Evolutionary conservation across 2,797 vertebrate species (phyloP), one percentile per base, ranked within the genome.

Genomic region (Oreochromis grahami): DNA sequence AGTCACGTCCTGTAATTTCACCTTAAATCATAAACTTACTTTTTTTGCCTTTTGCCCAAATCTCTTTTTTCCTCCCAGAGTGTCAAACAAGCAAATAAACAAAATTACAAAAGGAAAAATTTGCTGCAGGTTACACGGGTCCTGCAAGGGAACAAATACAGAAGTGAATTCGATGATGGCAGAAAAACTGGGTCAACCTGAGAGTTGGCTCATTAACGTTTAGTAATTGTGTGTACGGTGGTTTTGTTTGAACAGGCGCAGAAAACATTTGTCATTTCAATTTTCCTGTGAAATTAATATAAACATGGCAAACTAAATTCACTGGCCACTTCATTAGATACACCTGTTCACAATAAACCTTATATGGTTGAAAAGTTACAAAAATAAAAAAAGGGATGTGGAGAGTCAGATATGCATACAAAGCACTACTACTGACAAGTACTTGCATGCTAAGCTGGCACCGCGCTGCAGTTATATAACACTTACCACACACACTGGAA

Each of bases 321-420:
- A 24, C 38, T 11, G 65, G 41, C 8, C 41, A 70, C 14, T 72
- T 72, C 6, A 45, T 70, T 70, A 45, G 38, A 41, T 26, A 45
- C 21, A 45, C 5, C 21, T 45, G 14, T 45, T 70, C 13, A 43
- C 2, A 0, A 9, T 68, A 15, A 24, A 68, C 38, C 0, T 15
- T 15, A 4, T 2, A 14, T 24, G 63, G 8, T 38, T 43, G 63
- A 68, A 24, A 68, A 43, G 63, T 43, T 43, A 15, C 0, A 36
- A 0, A 3, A 17, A 55, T 13, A 17, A 1, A 60, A 60, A 65
- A 41, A 41, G 0, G 1, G 63, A 21, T 41, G 2, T 68, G n/a
- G 36, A 41, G n/a, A 41, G 3, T 15, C 36, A 4, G 38, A 6
- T 70, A 43, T 70, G 24, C 65, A 13, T 14, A 26, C 14, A 29